Base-by-base conservation (phyloP, 2,113 vertebrate species). In the Bostrychus sinensis region DNA sequence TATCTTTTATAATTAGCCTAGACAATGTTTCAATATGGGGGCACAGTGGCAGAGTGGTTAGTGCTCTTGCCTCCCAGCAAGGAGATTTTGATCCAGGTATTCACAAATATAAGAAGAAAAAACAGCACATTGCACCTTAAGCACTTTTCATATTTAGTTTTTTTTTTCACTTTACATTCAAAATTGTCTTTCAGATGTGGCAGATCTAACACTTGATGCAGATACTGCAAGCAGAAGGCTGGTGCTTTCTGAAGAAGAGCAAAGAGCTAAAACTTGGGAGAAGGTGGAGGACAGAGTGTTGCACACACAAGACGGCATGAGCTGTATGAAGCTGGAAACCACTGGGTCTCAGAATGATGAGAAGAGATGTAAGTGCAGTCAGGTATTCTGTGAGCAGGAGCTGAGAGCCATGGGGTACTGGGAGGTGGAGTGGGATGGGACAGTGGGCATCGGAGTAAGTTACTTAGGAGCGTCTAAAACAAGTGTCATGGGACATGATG, bases 341-440 rank as follows among this genome's bases (percentile, higher is more conserved):
- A n/a, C n/a, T 30, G 28, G 3, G 3, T 7, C 7, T 30, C 28
- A 30, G 28, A 4, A 4, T 7, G 30, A 26, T 2, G 0, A 7
- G 0, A 7, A 45, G 0, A 68, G 71, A 30, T 86, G 83, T 64
- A 80, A 13, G 42, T 37, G n/a, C n/a, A n/a, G n/a, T n/a, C 75
- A 81, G 37, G 62, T 75, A 32, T 28, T 62, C 23, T 86, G 83
- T 0, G n/a, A 46, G 0, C 11, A 77, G n/a, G 59, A 45, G 1
- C 58, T 69, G 30, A n/a, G n/a, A 8, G 66, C 10, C 7, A 0
- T 16, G 8, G 67, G 66, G 14, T 84, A 84, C 62, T 84, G 72
- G 75, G 82, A 81, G 72, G 51, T 79, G 0, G 62, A 85, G 48
- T 75, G 63, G 72, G 17, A 11, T 0, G 82, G 42, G 7, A 9